Base-by-base conservation (phyloP, 2,797 vertebrate genomes). In the Hafferia zeledoni region DNA sequence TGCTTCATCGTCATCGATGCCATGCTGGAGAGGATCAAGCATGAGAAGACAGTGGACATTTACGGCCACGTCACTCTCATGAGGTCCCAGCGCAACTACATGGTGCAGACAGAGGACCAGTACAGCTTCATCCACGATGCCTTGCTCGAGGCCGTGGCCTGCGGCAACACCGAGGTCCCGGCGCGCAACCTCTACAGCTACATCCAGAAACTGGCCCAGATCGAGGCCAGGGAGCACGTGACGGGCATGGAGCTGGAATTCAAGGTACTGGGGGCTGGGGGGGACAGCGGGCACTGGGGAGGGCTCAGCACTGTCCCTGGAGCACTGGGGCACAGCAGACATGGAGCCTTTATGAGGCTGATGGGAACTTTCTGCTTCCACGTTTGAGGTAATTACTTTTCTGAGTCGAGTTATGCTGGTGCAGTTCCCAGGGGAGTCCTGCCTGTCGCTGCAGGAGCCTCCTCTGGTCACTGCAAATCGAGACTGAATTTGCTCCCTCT, bases 51-150 rank as follows among this genome's bases (percentile, higher is more conserved):
- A 0, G 99, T 99, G 81, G 99, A 99, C 95, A 99, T 99, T 71
- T 99, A 99, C 1, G 99, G 99, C 20, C 99, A 99, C 2, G 99
- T 99, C 98, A 99, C 99, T 4, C 98, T 99, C 95, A 99, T 99
- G 99, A 98, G 99, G 63, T 98, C 99, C 1, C 99, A 99, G 97
- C 97, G 99, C 24, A 99, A 99, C 97, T 99, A 99, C 98, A 99
- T 99, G 99, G 99, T 99, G 68, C 99, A 99, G 98, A 99, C 99
- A 0, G 99, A 99, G 93, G 99, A 99, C 97, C 99, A 99, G 98
- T 99, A 99, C 98, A 99, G 99, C 98, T 99, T 99, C 97, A 99
- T 99, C 90, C 99, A 99, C 8, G 99, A 99, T 43, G 99, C 99
- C 7, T 98, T 99, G 98, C 98, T 99, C 53, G 99, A 99, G 97